Base-by-base conservation (phyloP, 2,113 vertebrate genomes). In the Telmatochromis sp. region DNA sequence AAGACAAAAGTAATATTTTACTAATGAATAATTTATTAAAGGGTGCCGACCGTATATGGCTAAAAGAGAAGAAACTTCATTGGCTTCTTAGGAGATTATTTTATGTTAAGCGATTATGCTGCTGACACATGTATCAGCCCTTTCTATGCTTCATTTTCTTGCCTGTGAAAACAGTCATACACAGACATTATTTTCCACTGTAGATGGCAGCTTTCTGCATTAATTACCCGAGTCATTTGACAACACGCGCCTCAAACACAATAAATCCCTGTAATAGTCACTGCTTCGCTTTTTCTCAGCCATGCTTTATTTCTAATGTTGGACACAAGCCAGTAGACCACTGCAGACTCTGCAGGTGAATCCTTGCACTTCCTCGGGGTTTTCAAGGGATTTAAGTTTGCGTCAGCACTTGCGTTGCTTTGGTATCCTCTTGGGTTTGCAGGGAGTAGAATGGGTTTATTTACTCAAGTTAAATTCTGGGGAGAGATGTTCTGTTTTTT, bases 331-430 rank as follows among this genome's bases (percentile, higher is more conserved):
- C 85, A 89, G 1, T 4, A 19, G 63, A 45, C 42, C 71, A 35
- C 75, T 84, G 87, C 57, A 68, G 17, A 82, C 86, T 23, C 73
- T 90, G 91, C 91, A 92, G 93, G 93, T 92, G 91, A 91, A 86
- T 88, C 80, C 55, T 3, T 28, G 63, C 79, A 21, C 57, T 71
- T 89, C 87, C 80, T 84, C 19, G 3, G 28, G 63, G 26, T 9
- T 11, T 89, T 81, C n/a, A 37, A 75, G 42, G 82, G 45, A 83
- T 78, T 86, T 83, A 23, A 57, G 68, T 17, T 88, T 51, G 35
- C 45, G 31, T 92, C 90, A 92, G 87, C 82, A 68, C 81, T 68
- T 81, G 1, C 17, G 2, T 82, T 55, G 17, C 78, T 65, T 55
- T 40, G 13, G 60, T 85, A 13, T 81, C 50, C 57, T 50, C 58